Conservation (phyloP, 2,797 vertebrate species). For the Arvicola amphibius region DNA sequence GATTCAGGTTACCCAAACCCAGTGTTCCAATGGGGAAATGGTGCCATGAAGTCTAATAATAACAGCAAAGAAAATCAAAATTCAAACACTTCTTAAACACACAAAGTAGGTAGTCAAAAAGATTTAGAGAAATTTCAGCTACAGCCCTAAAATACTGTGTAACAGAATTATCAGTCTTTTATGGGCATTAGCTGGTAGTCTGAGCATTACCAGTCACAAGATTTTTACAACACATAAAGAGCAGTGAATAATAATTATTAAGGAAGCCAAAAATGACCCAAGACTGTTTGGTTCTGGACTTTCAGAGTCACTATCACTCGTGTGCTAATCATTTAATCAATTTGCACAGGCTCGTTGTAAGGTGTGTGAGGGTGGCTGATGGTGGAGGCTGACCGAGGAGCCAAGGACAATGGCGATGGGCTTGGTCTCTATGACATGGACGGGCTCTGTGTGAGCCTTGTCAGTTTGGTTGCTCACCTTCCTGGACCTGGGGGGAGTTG, state of each 20-base stretch:
- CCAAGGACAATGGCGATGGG: too few relatives aligned
- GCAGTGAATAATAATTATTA: neutral
- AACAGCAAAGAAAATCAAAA: neutral
- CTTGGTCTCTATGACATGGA: too few relatives aligned
- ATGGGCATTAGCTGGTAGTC: neutral
- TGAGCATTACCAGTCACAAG: neutral
- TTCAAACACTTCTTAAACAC: neutral
- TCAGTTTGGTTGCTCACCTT: too few relatives aligned
- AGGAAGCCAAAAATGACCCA: neutral
- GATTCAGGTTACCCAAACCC: neutral
- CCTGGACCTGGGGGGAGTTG: too few relatives aligned
- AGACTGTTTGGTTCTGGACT: neutral
- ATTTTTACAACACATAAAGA: neutral
- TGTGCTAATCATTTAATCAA: neutral
- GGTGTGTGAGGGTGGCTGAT: fast-evolving
- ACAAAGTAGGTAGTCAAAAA: neutral
- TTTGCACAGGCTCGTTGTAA: neutral
- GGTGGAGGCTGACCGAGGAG: too few relatives aligned
- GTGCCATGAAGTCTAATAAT: neutral
- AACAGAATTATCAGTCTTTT: neutral
- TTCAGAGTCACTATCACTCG: neutral
- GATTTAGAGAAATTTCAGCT: neutral
- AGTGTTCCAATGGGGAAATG: neutral
- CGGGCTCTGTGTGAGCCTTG: too few relatives aligned
- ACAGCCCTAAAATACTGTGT: neutral